Evolutionary conservation across 2,888 invertebrate species (phyloP).

Genomic region (Cyclophora albipunctata): DNA sequence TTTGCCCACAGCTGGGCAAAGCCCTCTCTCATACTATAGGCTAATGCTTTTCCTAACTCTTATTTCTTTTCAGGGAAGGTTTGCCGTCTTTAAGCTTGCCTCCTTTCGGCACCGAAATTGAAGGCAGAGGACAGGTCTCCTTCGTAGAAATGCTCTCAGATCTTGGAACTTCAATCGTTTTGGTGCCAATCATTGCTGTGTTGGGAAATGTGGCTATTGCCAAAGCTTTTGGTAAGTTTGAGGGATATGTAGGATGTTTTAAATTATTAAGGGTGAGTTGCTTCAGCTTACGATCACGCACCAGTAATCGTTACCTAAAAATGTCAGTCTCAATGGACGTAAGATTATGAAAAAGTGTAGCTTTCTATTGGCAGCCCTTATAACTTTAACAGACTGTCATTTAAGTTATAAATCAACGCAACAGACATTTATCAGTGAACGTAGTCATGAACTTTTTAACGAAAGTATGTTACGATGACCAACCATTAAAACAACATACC

Average conservation of each 20-base stretch:
- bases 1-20: too few relatives aligned
- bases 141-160: conserved; percentile 84
- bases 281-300: not conserved
- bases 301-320: not conserved
- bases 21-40: too few relatives aligned
- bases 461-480: too few relatives aligned
- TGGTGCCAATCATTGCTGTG: conserved; percentile 92
- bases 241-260: too few relatives aligned
- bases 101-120: conserved; percentile 79
- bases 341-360: too few relatives aligned
- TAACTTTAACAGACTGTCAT: too few relatives aligned
- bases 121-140: conserved; percentile 69
- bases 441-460: not conserved
- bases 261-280: too few relatives aligned
- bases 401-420: too few relatives aligned
- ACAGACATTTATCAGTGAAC: too few relatives aligned
- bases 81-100: conserved; percentile 81
- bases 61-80: conserved; percentile 72
- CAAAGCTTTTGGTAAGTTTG: conserved; percentile 88
- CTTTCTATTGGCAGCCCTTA: too few relatives aligned
- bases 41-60: too few relatives aligned
- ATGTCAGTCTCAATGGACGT: not conserved
- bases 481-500: too few relatives aligned
- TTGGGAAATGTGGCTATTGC: conserved; percentile 96
- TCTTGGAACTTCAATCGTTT: conserved; percentile 87